phyloP scores from a whole-genome alignment of 2,797 vertebrate species.

The Lagocephalus sceleratus region DNA sequence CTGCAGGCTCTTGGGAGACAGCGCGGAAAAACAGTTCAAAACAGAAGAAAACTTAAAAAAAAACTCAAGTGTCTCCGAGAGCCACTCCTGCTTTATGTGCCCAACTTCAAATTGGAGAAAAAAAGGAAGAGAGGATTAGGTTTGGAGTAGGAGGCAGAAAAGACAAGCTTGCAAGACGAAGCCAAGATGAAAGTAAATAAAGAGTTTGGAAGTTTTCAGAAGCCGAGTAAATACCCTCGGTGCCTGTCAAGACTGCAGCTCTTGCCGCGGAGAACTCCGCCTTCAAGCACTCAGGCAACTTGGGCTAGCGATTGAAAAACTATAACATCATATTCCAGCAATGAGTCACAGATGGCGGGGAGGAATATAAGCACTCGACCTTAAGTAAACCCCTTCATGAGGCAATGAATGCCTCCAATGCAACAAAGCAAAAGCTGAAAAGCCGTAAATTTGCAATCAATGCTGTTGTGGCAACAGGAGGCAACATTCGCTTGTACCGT shows the following conservation, averaged over 20 bases:
- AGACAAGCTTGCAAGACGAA: conserved; percentile 58
- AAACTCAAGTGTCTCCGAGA: conserved; percentile 38
- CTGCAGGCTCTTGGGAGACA: conserved; percentile 30
- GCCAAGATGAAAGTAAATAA: conserved; percentile 60
- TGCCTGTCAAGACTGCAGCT: conserved; percentile 46
- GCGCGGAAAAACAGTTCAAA: conserved; percentile 23
- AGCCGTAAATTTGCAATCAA: background rate
- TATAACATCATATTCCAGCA: conserved; percentile 7
- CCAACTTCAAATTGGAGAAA: conserved; percentile 27
- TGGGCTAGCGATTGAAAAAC: conserved; percentile 19
- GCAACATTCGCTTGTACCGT: background rate
- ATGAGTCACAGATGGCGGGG: conserved; percentile 14
- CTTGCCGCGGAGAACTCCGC: conserved; percentile 37
- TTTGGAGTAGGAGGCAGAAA: conserved; percentile 47
- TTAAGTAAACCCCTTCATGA: conserved; percentile 8
- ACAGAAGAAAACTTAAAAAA: conserved; percentile 35
- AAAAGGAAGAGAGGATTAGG: conserved; percentile 38
- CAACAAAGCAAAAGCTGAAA: conserved; percentile 3
- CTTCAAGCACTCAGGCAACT: conserved; percentile 42
- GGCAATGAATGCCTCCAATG: conserved; percentile 4
- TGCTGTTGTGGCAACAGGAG: background rate
- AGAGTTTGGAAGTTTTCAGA: conserved; percentile 56
- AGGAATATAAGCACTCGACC: conserved; percentile 17
- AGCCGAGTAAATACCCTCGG: conserved; percentile 53
- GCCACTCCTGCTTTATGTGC: conserved; percentile 40